Conservation (phyloP, 2,113 vertebrate genomes). For the Strigops habroptila region DNA sequence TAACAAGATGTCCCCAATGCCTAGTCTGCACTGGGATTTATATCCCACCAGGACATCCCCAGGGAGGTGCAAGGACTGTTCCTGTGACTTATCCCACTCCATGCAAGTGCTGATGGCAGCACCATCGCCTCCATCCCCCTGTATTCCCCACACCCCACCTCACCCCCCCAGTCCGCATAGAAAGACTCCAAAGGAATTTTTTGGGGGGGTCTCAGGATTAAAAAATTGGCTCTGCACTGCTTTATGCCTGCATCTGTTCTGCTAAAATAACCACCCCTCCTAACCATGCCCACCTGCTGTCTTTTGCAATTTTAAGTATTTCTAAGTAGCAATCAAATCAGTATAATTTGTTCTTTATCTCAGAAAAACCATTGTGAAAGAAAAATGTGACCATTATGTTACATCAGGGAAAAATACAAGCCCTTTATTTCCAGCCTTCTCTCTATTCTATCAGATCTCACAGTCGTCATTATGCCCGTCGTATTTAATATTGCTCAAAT, state of each 20-base stretch:
- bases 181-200: background rate
- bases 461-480: conserved; percentile 76
- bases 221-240: conserved; percentile 66
- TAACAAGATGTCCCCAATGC: accelerated
- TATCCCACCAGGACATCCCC: background rate
- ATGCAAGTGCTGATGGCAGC: no score
- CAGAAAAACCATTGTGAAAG: conserved; percentile 84
- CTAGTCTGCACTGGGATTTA: accelerated
- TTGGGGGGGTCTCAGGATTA: conserved; percentile 59
- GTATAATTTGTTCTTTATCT: conserved; percentile 87
- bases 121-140: accelerated
- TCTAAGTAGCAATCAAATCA: conserved; percentile 88
- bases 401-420: conserved; percentile 83
- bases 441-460: conserved; percentile 78
- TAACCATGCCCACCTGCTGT: conserved; percentile 82
- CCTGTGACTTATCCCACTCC: accelerated
- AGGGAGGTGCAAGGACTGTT: accelerated
- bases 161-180: background rate
- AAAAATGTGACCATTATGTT: conserved; percentile 87
- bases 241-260: conserved; percentile 84
- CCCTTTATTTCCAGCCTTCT: conserved; percentile 79
- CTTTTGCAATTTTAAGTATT: conserved; percentile 87
- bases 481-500: conserved; percentile 77
- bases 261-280: conserved; percentile 83
- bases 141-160: background rate